Evolutionary conservation across 1,140 invertebrate genomes (phyloP).

Genomic region (Lycorma delicatula): DNA sequence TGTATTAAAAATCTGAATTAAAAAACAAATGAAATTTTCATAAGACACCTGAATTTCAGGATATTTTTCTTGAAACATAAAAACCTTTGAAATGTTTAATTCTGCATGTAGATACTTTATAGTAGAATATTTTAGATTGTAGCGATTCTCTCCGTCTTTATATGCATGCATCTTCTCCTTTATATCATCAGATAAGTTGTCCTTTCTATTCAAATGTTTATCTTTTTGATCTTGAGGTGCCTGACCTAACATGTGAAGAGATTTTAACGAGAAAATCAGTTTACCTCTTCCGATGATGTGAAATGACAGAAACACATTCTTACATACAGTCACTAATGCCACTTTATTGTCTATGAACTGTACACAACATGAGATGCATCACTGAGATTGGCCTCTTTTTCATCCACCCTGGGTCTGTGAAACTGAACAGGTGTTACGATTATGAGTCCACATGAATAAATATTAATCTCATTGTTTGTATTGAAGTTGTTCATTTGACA

Average conservation of each 20-base stretch:
- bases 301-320: constrained; percentile 5
- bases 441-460: constrained; percentile 5
- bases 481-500: constrained; percentile 5
- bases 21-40: constrained; percentile 15
- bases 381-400: constrained; percentile 9
- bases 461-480: constrained; percentile 8
- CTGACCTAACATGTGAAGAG: constrained; percentile 1
- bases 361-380: constrained; percentile 3
- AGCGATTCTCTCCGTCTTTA: constrained; percentile 6
- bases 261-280: constrained; percentile 6
- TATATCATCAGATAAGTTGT: constrained; percentile 6
- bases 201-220: constrained; percentile 8
- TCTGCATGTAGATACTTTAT: constrained; percentile 16
- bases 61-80: constrained; percentile 28
- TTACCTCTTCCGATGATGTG: constrained; percentile 10
- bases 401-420: constrained; percentile 3
- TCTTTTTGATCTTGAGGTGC: constrained; percentile 6
- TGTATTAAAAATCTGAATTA: too few species aligned
- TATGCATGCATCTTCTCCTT: constrained; percentile 10
- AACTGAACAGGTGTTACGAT: constrained; percentile 7
- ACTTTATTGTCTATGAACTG: too few species aligned
- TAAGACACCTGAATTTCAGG: constrained; percentile 10
- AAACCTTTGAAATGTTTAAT: constrained; percentile 8
- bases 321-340: constrained; percentile 9
- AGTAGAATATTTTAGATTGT: constrained; percentile 7